These are phyloP conservation scores for Remorina albescens DNA, from an alignment of 2,797 vertebrate genomes.

Conservation along the genomic window DNA sequence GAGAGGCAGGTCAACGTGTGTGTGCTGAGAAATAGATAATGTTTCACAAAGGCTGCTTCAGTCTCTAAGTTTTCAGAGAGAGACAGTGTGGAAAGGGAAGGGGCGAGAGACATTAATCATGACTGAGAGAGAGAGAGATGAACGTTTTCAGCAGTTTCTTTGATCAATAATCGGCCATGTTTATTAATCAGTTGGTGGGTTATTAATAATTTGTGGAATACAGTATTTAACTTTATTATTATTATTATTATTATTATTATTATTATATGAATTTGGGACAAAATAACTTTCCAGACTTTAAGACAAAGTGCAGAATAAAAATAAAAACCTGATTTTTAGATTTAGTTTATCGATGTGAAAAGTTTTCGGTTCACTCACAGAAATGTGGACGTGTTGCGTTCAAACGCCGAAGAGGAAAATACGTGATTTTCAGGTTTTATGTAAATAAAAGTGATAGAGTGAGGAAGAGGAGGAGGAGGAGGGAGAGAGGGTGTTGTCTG, in stretches of 20 bases:
- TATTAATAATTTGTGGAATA: no score
- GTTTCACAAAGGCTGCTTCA: conserved; percentile 77
- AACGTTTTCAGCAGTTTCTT: not conserved
- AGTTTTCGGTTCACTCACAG: no score
- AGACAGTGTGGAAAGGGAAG: not conserved
- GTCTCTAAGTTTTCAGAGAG: conserved; percentile 45
- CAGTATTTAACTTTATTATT: no score
- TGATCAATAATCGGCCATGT: not conserved
- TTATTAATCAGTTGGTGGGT: no score
- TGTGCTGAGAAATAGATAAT: conserved; percentile 71
- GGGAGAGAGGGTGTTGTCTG: conserved; percentile 46
- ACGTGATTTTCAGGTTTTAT: not conserved
- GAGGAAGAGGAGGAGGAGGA: no score
- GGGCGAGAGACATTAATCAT: conserved; percentile 16
- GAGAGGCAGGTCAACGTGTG: conserved; percentile 66
- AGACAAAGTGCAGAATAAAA: no score
- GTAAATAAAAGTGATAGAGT: conserved; percentile 7
- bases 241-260: no score
- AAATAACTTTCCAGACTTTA: no score
- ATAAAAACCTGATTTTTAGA: no score
- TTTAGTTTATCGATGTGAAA: no score
- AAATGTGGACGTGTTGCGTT: no score
- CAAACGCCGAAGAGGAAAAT: not conserved
- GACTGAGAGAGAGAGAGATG: not conserved
- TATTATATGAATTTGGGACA: no score